Percentiles rank a stretch among this genome's conserved stretches.
Conservation (phyloP, 2,888 invertebrate species). For the Emesis furor region DNA sequence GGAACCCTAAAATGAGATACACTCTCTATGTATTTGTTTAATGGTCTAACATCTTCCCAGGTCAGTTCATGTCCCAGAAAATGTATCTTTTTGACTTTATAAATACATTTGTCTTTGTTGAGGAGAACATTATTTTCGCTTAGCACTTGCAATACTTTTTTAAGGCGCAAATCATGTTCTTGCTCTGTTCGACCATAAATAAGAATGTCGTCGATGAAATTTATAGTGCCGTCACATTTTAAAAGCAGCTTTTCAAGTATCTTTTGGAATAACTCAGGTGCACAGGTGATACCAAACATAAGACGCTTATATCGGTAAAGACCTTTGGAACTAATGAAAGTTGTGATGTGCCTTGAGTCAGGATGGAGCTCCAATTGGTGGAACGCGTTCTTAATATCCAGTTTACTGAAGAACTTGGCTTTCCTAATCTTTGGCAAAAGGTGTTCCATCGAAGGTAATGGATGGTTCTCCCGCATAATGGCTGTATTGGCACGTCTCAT, state of each 20-base stretch:
- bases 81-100: slow-evolving; percentile 30
- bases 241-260: slow-evolving; percentile 9
- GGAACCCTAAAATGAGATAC: slow-evolving; percentile 57
- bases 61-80: slow-evolving; percentile 70
- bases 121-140: slow-evolving; percentile 58
- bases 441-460: slow-evolving; percentile 74
- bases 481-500: slow-evolving; percentile 77
- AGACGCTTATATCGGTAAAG: not conserved
- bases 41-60: slow-evolving; percentile 53
- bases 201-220: not conserved
- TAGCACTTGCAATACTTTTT: too few species aligned
- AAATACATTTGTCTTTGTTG: slow-evolving; percentile 63
- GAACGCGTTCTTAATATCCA: slow-evolving; percentile 74
- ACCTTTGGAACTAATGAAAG: not conserved
- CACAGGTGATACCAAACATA: slow-evolving; percentile 27
- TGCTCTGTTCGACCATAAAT: not conserved
- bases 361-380: slow-evolving; percentile 58
- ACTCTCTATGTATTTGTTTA: slow-evolving; percentile 64
- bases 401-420: slow-evolving; percentile 61
- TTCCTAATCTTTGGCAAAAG: slow-evolving; percentile 72
- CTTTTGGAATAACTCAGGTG: slow-evolving; percentile 25
- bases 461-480: slow-evolving; percentile 75
- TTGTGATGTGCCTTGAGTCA: not conserved
- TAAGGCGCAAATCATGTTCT: too few species aligned
- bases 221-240: too few species aligned